Conservation (phyloP, 2,888 invertebrate genomes). For the Pandemis heparana region DNA sequence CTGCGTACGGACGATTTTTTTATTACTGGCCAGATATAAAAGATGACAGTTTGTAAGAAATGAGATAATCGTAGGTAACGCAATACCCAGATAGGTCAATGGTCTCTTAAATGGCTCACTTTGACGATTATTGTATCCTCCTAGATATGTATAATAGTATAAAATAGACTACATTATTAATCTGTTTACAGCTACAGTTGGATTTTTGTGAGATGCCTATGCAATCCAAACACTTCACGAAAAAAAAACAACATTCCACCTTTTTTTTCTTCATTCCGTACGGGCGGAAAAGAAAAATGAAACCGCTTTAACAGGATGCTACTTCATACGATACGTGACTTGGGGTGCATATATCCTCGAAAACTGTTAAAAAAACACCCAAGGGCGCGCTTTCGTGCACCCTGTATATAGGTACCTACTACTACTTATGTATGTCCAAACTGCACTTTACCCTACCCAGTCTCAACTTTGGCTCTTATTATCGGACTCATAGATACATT, state of each 20-base stretch:
- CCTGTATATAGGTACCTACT: conserved; percentile 16
- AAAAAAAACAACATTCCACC: conserved; percentile 17
- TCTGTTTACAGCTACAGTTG: no score
- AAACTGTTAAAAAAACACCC: conserved; percentile 80
- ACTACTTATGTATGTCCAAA: conserved; percentile 10
- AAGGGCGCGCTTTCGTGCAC: conserved; percentile 57
- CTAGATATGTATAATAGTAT: no score
- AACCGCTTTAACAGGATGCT: conserved; percentile 80
- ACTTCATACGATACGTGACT: conserved; percentile 83
- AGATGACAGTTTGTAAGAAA: not conserved
- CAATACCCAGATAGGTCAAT: no score
- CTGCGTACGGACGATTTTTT: not conserved
- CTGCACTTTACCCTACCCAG: conserved; percentile 25
- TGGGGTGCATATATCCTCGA: conserved; percentile 80
- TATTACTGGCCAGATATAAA: not conserved
- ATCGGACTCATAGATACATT: not conserved
- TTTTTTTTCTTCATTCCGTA: conserved; percentile 45
- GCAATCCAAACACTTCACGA: not conserved
- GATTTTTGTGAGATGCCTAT: not conserved
- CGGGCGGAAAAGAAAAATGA: conserved; percentile 74
- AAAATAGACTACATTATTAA: no score
- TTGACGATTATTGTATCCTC: not conserved
- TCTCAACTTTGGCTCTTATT: conserved; percentile 14
- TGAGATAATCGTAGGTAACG: no score
- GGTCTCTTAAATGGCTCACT: no score